phyloP scores from a whole-genome alignment of 1,140 invertebrate genomes.

The silkworm (Bombyx mori) region ASM3026992v2 NC_085108.1:5311001-5311500 shows the following conservation, averaged over 20 bases:
- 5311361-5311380: slow-evolving; percentile 14
- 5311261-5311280: too few relatives aligned
- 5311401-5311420: slow-evolving; percentile 21
- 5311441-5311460: slow-evolving; percentile 10
- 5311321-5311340: slow-evolving; percentile 27
- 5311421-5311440: slow-evolving; percentile 25
- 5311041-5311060: slow-evolving; percentile 11
- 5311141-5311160: slow-evolving; percentile 10
- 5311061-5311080: slow-evolving; percentile 1
- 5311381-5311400: slow-evolving; percentile 30
- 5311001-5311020: too few relatives aligned
- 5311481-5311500: slow-evolving; percentile 18
- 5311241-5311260: neutral
- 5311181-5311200: neutral
- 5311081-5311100: slow-evolving; percentile 33
- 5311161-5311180: neutral
- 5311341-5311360: slow-evolving; percentile 8
- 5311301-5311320: slow-evolving; percentile 34
- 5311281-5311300: slow-evolving; percentile 10
- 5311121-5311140: slow-evolving; percentile 28
- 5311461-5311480: neutral
- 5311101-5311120: slow-evolving; percentile 48
- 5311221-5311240: neutral
- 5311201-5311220: neutral
- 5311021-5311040: neutral